Conservation (phyloP, 1,140 invertebrate species). For the Geopemphigus sp. region DNA sequence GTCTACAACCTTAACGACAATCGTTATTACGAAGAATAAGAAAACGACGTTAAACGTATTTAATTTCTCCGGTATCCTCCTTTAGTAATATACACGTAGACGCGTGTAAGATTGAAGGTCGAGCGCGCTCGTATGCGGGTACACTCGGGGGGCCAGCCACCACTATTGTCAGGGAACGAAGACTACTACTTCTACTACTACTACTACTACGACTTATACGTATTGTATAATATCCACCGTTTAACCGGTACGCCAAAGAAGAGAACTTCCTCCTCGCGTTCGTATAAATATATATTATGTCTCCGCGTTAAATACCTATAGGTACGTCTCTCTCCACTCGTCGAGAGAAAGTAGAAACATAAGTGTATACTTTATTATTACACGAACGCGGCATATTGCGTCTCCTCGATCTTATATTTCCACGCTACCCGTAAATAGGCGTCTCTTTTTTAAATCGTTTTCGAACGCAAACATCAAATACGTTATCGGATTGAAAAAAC, state of each 20-base stretch:
- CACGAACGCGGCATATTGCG: slow-evolving; percentile 34
- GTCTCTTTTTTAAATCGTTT: slow-evolving; percentile 9
- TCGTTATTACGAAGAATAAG: too few species aligned
- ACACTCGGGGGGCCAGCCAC: too few species aligned
- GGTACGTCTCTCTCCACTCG: background rate
- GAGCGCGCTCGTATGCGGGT: background rate
- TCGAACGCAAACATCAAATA: background rate
- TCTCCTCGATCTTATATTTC: slow-evolving; percentile 44
- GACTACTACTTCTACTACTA: too few species aligned
- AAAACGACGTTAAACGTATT: too few species aligned
- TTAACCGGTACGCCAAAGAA: slow-evolving; percentile 15
- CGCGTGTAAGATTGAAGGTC: background rate
- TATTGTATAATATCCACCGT: slow-evolving; percentile 23
- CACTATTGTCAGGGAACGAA: background rate
- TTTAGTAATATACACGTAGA: too few species aligned
- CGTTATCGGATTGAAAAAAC: slow-evolving; percentile 2
- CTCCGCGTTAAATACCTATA: slow-evolving; percentile 17
- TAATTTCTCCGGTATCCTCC: too few species aligned
- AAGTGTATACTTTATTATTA: background rate
- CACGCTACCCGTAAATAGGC: background rate
- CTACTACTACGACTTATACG: background rate
- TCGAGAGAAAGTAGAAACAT: slow-evolving; percentile 43
- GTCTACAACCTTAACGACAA: background rate
- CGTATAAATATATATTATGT: background rate
- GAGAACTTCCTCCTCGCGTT: slow-evolving; percentile 21